Evolutionary conservation across 2,888 invertebrate genomes (phyloP).

Genomic region (Apodemia mormo): DNA sequence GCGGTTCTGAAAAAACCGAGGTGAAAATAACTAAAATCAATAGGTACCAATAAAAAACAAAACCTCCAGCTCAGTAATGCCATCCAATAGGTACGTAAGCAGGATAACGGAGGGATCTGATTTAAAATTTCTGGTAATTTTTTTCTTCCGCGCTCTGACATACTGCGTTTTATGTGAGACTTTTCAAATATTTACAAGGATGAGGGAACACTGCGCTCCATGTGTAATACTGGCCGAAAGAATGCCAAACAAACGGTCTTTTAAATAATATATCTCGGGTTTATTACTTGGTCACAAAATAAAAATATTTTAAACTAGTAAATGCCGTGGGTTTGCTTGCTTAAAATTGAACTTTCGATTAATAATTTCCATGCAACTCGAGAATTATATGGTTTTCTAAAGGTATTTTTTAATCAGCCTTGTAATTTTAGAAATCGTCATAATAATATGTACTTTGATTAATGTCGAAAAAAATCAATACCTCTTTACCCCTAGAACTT

Average conservation of each 20-base stretch:
- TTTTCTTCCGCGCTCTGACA: constrained; percentile 16
- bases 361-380: too few species aligned
- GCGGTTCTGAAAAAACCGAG: too few species aligned
- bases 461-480: too few species aligned
- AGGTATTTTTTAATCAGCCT: too few species aligned
- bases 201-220: neutral
- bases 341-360: too few species aligned
- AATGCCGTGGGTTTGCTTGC: neutral
- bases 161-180: constrained; percentile 12
- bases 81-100: neutral
- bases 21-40: too few species aligned
- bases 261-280: neutral
- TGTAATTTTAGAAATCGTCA: too few species aligned
- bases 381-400: too few species aligned
- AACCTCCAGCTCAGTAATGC: neutral
- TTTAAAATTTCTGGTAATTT: constrained; percentile 25
- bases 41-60: too few species aligned
- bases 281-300: neutral
- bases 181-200: constrained; percentile 18
- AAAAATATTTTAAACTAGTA: neutral
- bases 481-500: too few species aligned
- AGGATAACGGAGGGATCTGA: constrained; percentile 23
- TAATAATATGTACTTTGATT: too few species aligned
- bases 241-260: neutral
- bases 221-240: neutral